These are phyloP conservation scores for Tenthredo scrophulariae DNA, from an alignment of 2,888 invertebrate genomes.

Conservation along the genomic window DNA sequence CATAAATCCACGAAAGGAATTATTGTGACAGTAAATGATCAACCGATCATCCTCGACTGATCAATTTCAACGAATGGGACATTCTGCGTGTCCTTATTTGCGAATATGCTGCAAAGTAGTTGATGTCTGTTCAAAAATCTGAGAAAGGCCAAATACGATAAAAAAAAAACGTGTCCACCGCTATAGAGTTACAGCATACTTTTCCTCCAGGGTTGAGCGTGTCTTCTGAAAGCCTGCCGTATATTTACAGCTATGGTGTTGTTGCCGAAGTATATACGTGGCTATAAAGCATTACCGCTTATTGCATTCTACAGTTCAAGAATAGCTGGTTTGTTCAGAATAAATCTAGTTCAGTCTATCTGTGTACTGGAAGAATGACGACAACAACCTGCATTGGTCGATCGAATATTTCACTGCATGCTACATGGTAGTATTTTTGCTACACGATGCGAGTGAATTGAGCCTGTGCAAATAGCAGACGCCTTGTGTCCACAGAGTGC, in stretches of 20 bases:
- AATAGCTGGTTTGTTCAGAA: slow-evolving; percentile 21
- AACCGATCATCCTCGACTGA: background rate
- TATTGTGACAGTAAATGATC: background rate
- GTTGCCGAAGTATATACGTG: slow-evolving; percentile 10
- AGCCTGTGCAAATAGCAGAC: slow-evolving; percentile 25
- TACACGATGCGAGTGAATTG: slow-evolving; percentile 1
- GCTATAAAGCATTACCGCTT: slow-evolving; percentile 35
- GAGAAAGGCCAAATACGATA: too few relatives aligned
- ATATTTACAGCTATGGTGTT: slow-evolving; percentile 34
- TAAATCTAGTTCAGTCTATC: slow-evolving; percentile 29
- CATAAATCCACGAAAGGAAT: background rate
- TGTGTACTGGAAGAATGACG: slow-evolving; percentile 25
- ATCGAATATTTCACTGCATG: slow-evolving; percentile 12
- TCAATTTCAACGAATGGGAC: background rate
- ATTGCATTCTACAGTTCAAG: slow-evolving; percentile 30
- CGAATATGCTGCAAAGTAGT: background rate
- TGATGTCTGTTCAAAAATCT: background rate
- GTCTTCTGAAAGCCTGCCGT: slow-evolving; percentile 16
- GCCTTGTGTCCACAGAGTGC: slow-evolving; percentile 38
- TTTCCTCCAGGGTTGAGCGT: background rate
- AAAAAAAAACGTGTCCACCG: background rate
- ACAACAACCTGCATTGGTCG: slow-evolving; percentile 2
- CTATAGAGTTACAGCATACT: slow-evolving; percentile 18
- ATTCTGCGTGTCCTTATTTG: background rate
- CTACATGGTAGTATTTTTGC: slow-evolving; percentile 29